Conservation (phyloP, 2,113 vertebrate genomes). For the Seriola aureovittata region DNA sequence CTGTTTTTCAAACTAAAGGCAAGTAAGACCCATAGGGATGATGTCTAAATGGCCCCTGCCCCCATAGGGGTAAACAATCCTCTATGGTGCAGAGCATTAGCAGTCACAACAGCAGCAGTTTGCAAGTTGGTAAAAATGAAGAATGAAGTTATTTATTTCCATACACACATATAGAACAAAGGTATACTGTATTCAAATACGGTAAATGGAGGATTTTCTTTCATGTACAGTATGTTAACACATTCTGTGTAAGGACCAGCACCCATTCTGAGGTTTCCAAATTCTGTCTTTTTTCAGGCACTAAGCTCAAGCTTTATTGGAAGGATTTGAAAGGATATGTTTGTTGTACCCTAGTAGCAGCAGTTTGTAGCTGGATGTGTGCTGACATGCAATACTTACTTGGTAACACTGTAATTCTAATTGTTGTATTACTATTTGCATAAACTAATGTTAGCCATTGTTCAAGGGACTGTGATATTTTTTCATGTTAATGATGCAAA, state of each 20-base stretch:
- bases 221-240: background rate
- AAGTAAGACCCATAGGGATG: slow-evolving; percentile 13
- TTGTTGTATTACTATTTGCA: background rate
- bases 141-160: background rate
- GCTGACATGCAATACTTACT: background rate
- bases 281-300: background rate
- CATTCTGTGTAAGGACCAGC: background rate
- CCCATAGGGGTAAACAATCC: slow-evolving; percentile 39
- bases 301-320: background rate
- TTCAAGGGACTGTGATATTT: background rate
- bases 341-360: rapidly evolving
- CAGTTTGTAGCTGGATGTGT: background rate
- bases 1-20: slow-evolving; percentile 34
- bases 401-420: background rate
- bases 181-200: background rate
- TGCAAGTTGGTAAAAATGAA: background rate
- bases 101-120: slow-evolving; percentile 18
- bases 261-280: background rate
- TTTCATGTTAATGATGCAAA: background rate
- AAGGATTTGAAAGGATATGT: background rate
- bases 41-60: slow-evolving; percentile 32
- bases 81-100: background rate
- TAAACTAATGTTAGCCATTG: background rate
- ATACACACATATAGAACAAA: background rate
- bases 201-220: background rate